Conservation (phyloP, 2,113 vertebrate genomes). For the Nothocercus julius region DNA sequence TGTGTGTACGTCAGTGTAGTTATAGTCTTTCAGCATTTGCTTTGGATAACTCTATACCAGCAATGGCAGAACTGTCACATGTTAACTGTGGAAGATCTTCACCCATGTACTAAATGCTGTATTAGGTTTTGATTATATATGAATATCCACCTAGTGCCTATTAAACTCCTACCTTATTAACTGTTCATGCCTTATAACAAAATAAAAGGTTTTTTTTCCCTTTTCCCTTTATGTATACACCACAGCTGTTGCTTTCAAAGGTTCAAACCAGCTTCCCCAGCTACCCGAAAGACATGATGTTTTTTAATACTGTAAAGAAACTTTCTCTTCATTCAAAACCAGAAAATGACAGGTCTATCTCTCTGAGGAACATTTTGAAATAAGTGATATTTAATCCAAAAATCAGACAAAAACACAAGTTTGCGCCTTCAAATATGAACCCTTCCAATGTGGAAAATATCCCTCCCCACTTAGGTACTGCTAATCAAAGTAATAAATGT, state of each 20-base stretch:
- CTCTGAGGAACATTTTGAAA: neutral
- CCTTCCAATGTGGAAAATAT: neutral
- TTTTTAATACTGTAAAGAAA: neutral
- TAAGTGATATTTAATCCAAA: neutral
- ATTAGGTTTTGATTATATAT: neutral
- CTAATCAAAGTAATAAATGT: neutral
- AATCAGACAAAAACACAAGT: neutral
- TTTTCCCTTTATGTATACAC: neutral
- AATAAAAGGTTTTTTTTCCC: neutral
- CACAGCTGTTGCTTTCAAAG: neutral
- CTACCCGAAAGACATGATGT: neutral
- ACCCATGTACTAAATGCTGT: neutral
- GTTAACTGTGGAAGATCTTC: neutral
- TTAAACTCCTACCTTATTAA: neutral
- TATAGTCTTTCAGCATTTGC: neutral
- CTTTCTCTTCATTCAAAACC: neutral
- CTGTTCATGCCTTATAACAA: neutral
- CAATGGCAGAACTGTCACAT: accelerated
- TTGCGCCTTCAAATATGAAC: neutral
- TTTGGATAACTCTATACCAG: neutral
- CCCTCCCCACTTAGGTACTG: neutral
- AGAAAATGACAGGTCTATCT: neutral
- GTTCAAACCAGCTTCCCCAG: neutral
- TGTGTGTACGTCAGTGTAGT: neutral
- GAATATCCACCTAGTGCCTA: neutral